Evolutionary conservation across 1,140 invertebrate genomes (phyloP), one percentile per base, ranked within the genome.

Genomic region (Hyles vespertilio): DNA sequence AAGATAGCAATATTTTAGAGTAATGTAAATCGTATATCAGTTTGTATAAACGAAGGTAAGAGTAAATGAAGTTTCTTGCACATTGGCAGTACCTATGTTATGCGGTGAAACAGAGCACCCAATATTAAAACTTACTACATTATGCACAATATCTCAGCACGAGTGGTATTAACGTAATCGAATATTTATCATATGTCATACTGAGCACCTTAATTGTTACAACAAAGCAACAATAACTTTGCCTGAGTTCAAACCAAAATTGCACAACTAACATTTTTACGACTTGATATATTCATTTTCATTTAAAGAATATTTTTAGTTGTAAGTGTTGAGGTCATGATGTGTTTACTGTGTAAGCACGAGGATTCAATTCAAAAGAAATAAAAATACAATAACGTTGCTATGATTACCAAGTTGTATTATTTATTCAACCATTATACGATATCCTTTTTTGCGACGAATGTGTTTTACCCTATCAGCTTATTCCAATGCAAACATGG

Each of bases 261-360:
- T 84, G 82, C 84, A 85, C 84, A 73, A 83, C 77, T 73, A 74
- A 84, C 77, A 65, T 74, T 81, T 84, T 83, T 52, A 74, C 79
- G 77, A 75, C 60, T 80, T 70, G 73, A 61, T 55, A 78, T 77
- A 74, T 67, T 65, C 64, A 71, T 76, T 87, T 87, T 87, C 72
- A 77, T 82, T 86, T 79, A 79, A 81, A 89, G 84, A 84, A 84
- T 84, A 89, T 89, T 90, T 90, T 91, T 91, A 91, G 90, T 91
- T 91, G 69, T 91, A 91, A 91, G 90, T 91, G 91, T 91, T 91
- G 89, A 91, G 88, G 81, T 84, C 84, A 86, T 85, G 90, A 86
- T 86, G 90, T 91, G 90, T 91, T 92, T 92, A 92, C 91, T 92
- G 89, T 92, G 91, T 92, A 92, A 92, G 91, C 91, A 89, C 82